phyloP scores from a whole-genome alignment of 1,140 invertebrate species.

The Drosophila suzukii region DNA sequence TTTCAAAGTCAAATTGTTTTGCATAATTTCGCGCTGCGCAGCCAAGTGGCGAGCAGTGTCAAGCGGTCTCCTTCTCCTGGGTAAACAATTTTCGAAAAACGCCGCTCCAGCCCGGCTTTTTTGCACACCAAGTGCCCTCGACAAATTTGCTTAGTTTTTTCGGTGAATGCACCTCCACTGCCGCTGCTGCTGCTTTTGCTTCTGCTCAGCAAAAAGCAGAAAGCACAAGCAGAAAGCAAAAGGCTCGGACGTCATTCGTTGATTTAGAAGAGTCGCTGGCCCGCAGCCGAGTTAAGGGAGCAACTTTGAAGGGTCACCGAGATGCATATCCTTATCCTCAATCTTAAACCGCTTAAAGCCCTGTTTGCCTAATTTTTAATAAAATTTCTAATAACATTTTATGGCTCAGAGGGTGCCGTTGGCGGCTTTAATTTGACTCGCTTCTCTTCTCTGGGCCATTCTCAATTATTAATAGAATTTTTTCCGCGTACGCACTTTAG shows the following conservation, averaged over 20 bases:
- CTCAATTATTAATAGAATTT: constrained; percentile 81
- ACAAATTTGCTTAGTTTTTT: constrained; percentile 80
- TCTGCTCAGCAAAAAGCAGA: constrained; percentile 18
- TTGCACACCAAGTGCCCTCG: constrained; percentile 60
- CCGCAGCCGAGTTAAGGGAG: constrained; percentile 28
- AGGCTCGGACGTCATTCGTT: constrained; percentile 50
- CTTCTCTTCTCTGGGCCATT: constrained; percentile 26
- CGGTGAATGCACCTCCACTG: constrained; percentile 35
- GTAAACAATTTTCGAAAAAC: constrained; percentile 67
- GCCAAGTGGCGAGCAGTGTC: constrained; percentile 75
- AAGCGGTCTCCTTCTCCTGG: constrained; percentile 54
- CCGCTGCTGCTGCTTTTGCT: background rate
- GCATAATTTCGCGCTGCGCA: constrained; percentile 70
- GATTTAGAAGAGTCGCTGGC: constrained; percentile 57
- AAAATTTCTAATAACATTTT: constrained; percentile 74
- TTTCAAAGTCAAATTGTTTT: constrained; percentile 80
- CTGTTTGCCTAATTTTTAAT: constrained; percentile 75
- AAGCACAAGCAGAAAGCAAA: constrained; percentile 23
- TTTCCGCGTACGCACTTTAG: constrained; percentile 71
- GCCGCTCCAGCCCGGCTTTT: constrained; percentile 44
- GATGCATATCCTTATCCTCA: constrained; percentile 3
- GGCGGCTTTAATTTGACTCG: constrained; percentile 64
- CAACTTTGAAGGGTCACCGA: constrained; percentile 50
- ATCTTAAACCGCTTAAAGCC: constrained; percentile 7
- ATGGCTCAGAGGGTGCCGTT: constrained; percentile 37